Base-by-base conservation (phyloP, 2,113 vertebrate genomes). In the Amblyornis subalaris region DNA sequence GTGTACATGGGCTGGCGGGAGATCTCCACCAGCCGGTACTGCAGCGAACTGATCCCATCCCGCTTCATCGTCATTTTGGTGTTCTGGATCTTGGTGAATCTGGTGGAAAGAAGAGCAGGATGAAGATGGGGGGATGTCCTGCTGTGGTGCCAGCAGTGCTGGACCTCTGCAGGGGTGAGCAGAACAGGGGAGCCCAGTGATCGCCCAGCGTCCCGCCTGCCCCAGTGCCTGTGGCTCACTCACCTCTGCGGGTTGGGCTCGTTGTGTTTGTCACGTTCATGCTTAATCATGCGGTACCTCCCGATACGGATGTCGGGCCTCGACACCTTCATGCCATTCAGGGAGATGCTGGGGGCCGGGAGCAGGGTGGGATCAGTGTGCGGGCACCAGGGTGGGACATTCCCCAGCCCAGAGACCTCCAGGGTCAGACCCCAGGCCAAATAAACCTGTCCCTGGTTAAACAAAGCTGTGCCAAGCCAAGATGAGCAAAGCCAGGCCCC, bases 271-370 rank as follows among this genome's bases (percentile, higher is more conserved):
- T 99, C 99, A 24, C 99, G 98, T 94, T 99, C 99, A 21, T 99
- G 99, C 98, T 99, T 99, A 98, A 99, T 99, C 99, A 99, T 99
- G 97, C 99, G 98, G 97, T 99, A 99, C 96, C 99, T 98, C 85
- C 99, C 99, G 47, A 99, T 99, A 95, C 98, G 98, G 95, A 99
- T 98, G 92, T 99, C 99, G 23, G 99, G 99, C 93, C 99, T 98
- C 13, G 99, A 99, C 97, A 99, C 99, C 98, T 99, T 99, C 99
- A 99, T 99, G 91, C 99, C 99, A 10, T 99, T 99, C 94, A 99
- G 97, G 55, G 99, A 99, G 98, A 99, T 99, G 97, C 99, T 99
- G 94, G n/a, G 84, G 89, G 76, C 81, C 67, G 1, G 64, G 15
- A 76, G 77, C 75, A 84, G 54, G n/a, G 9, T 28, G 14, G 19